Conservation (phyloP, 2,888 invertebrate species). For the Pterobdella sp. region DNA sequence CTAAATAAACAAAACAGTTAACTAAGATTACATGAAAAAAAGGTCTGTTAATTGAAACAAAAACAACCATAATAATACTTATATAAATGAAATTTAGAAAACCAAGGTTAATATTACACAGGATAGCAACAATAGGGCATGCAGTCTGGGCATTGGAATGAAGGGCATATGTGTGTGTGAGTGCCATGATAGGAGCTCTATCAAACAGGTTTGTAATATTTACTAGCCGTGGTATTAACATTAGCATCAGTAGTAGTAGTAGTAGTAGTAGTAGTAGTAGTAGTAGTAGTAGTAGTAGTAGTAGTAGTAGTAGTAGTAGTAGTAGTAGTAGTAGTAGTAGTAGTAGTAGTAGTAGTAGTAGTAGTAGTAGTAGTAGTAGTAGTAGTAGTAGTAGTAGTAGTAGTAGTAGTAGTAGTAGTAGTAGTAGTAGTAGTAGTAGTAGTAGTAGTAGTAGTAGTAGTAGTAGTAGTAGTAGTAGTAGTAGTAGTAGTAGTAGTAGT, state of each 20-base stretch:
- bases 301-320: background rate
- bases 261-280: background rate
- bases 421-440: conserved; percentile 14
- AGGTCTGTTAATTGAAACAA: too few relatives aligned
- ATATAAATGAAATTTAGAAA: too few relatives aligned
- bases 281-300: background rate
- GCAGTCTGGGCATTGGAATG: conserved; percentile 6
- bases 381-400: conserved; percentile 14
- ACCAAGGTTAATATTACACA: too few relatives aligned
- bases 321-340: background rate
- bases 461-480: conserved; percentile 14
- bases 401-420: conserved; percentile 14
- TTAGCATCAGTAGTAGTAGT: too few relatives aligned
- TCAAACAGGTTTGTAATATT: conserved; percentile 13
- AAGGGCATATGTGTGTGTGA: conserved; percentile 14
- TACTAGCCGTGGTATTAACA: too few relatives aligned
- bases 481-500: conserved; percentile 25
- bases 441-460: conserved; percentile 17
- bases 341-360: background rate
- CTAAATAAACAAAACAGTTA: too few relatives aligned
- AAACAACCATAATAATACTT: too few relatives aligned
- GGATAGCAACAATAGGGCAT: background rate
- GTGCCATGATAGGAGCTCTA: background rate
- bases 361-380: background rate
- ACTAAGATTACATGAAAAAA: too few relatives aligned